Evolutionary conservation across 2,113 vertebrate genomes (phyloP).

Genomic region (Jaculus jaculus): DNA sequence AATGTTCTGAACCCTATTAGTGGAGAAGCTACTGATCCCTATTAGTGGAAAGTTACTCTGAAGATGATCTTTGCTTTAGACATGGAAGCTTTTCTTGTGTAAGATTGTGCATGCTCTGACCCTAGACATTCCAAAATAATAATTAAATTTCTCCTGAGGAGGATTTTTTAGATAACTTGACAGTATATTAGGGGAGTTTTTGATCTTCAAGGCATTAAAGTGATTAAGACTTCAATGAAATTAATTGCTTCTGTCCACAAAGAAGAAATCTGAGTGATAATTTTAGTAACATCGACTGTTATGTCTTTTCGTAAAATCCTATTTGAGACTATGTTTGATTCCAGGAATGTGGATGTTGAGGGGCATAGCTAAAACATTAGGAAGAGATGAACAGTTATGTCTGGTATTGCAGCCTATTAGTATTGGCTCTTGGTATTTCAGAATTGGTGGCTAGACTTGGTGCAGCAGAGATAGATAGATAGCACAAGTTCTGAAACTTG

Average conservation of each 20-base stretch:
- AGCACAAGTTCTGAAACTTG: neutral
- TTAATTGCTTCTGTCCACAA: neutral
- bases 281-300: conserved; percentile 5
- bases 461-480: neutral
- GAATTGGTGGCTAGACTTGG: neutral
- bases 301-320: conserved; percentile 19
- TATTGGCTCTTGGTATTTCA: neutral
- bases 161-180: neutral
- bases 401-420: neutral
- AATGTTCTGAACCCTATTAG: neutral
- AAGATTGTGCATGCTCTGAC: neutral
- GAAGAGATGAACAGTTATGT: neutral
- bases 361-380: neutral
- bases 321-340: neutral
- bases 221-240: conserved; percentile 56
- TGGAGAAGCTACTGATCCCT: neutral
- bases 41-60: neutral
- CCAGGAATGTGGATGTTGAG: conserved; percentile 13
- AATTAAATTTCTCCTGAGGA: conserved; percentile 29
- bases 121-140: neutral
- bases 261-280: conserved; percentile 26
- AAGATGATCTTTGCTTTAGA: neutral
- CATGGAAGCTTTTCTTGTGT: neutral
- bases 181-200: conserved; percentile 43
- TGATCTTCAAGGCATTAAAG: conserved; percentile 44